Evolutionary conservation across 2,888 invertebrate genomes (phyloP).

Genomic region (Drosophila melanosoma): DNA sequence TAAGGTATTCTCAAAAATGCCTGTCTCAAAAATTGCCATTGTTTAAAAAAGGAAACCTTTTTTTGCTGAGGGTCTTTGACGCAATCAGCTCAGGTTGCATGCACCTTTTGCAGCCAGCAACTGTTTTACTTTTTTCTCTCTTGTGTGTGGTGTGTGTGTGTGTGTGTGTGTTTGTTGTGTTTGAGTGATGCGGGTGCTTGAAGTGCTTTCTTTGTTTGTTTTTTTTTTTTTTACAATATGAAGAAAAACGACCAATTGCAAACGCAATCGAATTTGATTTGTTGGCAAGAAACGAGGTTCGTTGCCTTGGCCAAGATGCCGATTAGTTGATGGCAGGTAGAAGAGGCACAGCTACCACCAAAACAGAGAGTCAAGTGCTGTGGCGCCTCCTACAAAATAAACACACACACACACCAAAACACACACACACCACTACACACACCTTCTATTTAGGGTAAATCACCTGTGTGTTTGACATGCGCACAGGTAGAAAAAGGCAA

Average conservation of each 20-base stretch:
- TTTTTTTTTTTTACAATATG: neutral
- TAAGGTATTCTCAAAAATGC: neutral
- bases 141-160: conserved; percentile 2
- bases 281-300: conserved; percentile 56
- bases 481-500: conserved; percentile 37
- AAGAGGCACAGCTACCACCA: conserved; percentile 43
- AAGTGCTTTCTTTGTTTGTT: neutral
- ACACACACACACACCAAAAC: neutral
- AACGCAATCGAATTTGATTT: conserved; percentile 73
- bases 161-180: neutral
- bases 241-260: conserved; percentile 57
- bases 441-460: neutral
- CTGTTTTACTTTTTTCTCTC: neutral
- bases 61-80: conserved; percentile 20
- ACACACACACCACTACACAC: neutral
- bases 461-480: conserved; percentile 57
- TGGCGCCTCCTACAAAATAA: conserved; percentile 60
- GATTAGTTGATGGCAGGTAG: conserved; percentile 38
- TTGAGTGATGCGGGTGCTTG: neutral
- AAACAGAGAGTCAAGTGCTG: conserved; percentile 53
- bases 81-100: conserved; percentile 24
- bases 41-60: neutral
- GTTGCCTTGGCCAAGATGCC: conserved; percentile 31
- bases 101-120: conserved; percentile 2
- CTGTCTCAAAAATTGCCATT: neutral